These are phyloP conservation scores for Mycalesis mineus DNA, from an alignment of 2,888 invertebrate genomes.

Conservation along the genomic window DNA sequence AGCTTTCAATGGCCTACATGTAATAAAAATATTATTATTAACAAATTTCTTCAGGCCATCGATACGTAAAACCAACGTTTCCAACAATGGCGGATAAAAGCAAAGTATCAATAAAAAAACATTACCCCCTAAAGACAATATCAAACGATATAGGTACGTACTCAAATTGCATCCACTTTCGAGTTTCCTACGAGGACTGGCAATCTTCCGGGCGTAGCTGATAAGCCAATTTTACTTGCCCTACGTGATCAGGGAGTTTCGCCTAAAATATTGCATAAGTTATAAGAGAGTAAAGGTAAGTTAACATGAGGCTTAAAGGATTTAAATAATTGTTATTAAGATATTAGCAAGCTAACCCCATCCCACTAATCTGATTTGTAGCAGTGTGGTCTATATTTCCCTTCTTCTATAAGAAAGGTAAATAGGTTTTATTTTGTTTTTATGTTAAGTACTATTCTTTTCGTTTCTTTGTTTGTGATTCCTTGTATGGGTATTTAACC, in stretches of 20 bases:
- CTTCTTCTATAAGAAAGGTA: too few relatives aligned
- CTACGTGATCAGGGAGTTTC: constrained; percentile 21
- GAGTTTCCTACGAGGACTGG: constrained; percentile 16
- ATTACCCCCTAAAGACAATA: background rate
- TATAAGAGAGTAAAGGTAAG: constrained; percentile 3
- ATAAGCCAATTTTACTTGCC: constrained; percentile 24
- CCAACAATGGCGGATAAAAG: background rate
- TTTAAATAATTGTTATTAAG: too few relatives aligned
- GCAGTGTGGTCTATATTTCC: too few relatives aligned
- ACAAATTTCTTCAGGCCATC: background rate
- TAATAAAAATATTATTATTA: too few relatives aligned
- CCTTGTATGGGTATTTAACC: too few relatives aligned
- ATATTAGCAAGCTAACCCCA: too few relatives aligned
- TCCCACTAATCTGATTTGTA: too few relatives aligned
- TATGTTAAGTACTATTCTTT: too few relatives aligned
- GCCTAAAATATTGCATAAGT: constrained; percentile 18
- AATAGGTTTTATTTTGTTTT: too few relatives aligned
- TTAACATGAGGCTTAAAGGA: background rate
- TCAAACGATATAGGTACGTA: background rate
- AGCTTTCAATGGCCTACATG: too few relatives aligned
- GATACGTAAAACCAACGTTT: background rate
- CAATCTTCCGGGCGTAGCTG: constrained; percentile 23
- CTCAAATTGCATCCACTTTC: constrained; percentile 24
- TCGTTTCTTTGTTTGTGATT: too few relatives aligned
- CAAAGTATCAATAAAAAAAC: background rate